Evolutionary conservation across 2,113 vertebrate genomes (phyloP).

Genomic region (Aptenodytes forsteri): DNA sequence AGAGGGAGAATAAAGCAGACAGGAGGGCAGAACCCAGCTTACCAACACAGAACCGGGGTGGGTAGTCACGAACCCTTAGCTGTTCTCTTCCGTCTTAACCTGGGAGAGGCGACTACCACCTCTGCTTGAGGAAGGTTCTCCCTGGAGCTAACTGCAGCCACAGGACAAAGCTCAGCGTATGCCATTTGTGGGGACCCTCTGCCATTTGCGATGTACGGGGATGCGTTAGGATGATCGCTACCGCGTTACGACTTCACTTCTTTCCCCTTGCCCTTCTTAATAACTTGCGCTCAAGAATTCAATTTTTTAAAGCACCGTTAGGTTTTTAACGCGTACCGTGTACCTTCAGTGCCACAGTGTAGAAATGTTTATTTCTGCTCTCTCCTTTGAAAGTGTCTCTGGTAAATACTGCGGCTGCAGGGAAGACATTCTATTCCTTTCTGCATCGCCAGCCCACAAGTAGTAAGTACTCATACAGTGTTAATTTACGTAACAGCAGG

Average conservation of each 20-base stretch:
- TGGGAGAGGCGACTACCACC: accelerated
- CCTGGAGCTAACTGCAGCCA: neutral
- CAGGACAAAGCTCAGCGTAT: neutral
- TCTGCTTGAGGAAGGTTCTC: neutral
- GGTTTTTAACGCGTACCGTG: neutral
- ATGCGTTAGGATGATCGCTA: accelerated
- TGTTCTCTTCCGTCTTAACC: neutral
- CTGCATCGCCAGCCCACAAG: neutral
- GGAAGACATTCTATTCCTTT: neutral
- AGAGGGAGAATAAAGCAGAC: neutral
- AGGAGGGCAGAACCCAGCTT: neutral
- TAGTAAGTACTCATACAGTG: neutral
- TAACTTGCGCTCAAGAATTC: neutral
- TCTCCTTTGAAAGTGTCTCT: neutral
- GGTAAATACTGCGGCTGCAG: neutral
- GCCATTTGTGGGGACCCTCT: neutral
- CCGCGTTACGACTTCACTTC: neutral
- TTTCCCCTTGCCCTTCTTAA: neutral
- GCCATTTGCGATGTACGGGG: accelerated
- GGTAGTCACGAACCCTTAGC: accelerated
- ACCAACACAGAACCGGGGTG: too few relatives aligned
- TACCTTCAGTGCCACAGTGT: neutral
- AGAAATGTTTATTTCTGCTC: neutral
- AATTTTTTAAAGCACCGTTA: neutral
- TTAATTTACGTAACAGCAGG: neutral